These are phyloP conservation scores for Murina feae DNA, from an alignment of 2,113 vertebrate genomes.

Conservation along the genomic window DNA sequence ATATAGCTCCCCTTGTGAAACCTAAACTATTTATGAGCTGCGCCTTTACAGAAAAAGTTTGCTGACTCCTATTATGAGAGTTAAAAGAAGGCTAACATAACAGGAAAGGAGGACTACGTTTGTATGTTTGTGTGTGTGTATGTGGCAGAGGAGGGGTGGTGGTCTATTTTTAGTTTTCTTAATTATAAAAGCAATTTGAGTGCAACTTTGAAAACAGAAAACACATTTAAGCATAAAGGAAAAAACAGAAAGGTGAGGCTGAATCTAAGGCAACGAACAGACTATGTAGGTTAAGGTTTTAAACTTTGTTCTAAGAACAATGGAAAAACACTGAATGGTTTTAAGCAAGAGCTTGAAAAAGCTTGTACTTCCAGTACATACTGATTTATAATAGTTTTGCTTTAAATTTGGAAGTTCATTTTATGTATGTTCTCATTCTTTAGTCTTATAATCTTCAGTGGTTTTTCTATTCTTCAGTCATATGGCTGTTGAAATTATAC, in stretches of 20 bases:
- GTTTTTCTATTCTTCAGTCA: background rate
- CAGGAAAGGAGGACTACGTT: background rate
- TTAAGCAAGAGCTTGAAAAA: background rate
- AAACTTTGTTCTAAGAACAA: background rate
- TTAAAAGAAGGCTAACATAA: background rate
- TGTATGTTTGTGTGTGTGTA: background rate
- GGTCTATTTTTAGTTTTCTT: background rate
- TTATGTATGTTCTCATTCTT: background rate
- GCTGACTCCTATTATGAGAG: background rate
- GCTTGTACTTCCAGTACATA: background rate
- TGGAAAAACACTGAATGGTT: background rate
- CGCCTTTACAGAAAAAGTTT: background rate
- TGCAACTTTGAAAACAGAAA: background rate
- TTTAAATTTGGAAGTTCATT: background rate
- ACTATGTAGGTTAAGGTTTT: background rate
- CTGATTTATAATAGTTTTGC: background rate
- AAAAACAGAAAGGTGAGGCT: background rate
- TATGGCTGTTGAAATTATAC: constrained; percentile 10
- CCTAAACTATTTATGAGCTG: background rate
- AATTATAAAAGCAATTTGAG: background rate
- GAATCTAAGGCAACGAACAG: background rate
- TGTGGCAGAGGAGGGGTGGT: background rate
- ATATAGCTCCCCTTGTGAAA: background rate
- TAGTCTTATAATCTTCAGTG: background rate
- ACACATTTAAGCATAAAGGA: background rate